Evolutionary conservation across 1,140 invertebrate species (phyloP), one percentile per base, ranked within the genome.

Genomic region (Drosophila busckii): DNA sequence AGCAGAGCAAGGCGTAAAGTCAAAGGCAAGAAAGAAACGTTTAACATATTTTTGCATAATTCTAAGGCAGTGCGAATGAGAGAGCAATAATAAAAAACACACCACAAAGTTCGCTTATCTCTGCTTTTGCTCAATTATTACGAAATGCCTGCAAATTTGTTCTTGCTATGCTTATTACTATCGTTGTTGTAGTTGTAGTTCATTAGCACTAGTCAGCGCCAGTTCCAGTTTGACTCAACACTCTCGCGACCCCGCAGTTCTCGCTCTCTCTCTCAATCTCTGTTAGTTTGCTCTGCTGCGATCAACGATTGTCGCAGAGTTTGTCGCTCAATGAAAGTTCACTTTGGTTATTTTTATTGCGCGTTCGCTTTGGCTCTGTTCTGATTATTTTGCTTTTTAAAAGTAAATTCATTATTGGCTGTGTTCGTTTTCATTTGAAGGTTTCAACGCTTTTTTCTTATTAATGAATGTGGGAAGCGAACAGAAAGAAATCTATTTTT

Each of bases 41-140:
- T 82, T 80, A 73, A 54, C 68, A 80, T 80, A 82, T 66, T 82
- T 80, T 80, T 82, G 75, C 75, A 80, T 80, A 73, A 52, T 60
- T 55, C 34, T 37, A 54, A 37, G 29, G 25, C 17, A 49, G 42
- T 48, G 53, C 17, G 50, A 61, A 40, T 28, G 35, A 46, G 10
- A 56, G 52, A 34, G 22, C 17, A 40, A 8, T 7, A 10, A 28
- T 4, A 40, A 13, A n/a, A 23, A 12, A 13, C 13, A 29, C 7
- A 6, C 7, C 8, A 44, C 40, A 65, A 38, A 55, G 28, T 40
- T 53, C 41, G 45, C 35, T 60, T 50, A 48, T 71, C 75, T 54
- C 53, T 48, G 42, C 46, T 54, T n/a, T 49, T 31, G 68, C 65
- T 70, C 71, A 62, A 70, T 78, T 76, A 75, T 78, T 76, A 76